These are phyloP conservation scores for Lysandra bellargus DNA, from an alignment of 2,888 invertebrate genomes.

Conservation along the genomic window DNA sequence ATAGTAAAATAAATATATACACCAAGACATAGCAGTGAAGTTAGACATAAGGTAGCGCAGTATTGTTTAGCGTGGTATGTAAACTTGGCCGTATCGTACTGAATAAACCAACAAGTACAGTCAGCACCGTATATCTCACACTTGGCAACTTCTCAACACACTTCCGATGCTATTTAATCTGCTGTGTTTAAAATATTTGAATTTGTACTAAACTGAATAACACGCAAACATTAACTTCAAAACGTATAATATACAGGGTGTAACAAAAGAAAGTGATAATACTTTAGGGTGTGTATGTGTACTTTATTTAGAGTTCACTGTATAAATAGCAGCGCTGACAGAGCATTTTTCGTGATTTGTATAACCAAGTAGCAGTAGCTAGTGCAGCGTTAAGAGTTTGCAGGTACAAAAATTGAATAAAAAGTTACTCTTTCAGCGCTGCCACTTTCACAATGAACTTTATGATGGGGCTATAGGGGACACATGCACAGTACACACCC, in stretches of 20 bases:
- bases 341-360: too few species aligned
- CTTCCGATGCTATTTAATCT: not conserved
- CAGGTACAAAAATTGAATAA: too few species aligned
- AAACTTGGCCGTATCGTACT: conserved; percentile 43
- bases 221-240: not conserved
- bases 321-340: too few species aligned
- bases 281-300: too few species aligned
- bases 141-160: conserved; percentile 27
- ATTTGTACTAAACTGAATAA: not conserved
- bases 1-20: not conserved
- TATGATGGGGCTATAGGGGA: too few species aligned
- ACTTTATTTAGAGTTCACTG: too few species aligned
- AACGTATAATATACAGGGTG: not conserved
- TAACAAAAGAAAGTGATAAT: too few species aligned
- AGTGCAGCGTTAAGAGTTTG: too few species aligned
- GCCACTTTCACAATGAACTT: too few species aligned
- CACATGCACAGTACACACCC: too few species aligned
- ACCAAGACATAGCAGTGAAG: conserved; percentile 33
- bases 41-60: conserved; percentile 36
- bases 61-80: conserved; percentile 39
- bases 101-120: conserved; percentile 36
- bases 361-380: too few species aligned
- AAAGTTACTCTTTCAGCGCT: too few species aligned
- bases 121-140: conserved; percentile 8
- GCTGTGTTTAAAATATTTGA: not conserved